A percentile compares a stretch with the other conserved stretches of the same genome.
Evolutionary conservation across 2,113 vertebrate species (phyloP).

Genomic region (Leptocoma aspasia): DNA sequence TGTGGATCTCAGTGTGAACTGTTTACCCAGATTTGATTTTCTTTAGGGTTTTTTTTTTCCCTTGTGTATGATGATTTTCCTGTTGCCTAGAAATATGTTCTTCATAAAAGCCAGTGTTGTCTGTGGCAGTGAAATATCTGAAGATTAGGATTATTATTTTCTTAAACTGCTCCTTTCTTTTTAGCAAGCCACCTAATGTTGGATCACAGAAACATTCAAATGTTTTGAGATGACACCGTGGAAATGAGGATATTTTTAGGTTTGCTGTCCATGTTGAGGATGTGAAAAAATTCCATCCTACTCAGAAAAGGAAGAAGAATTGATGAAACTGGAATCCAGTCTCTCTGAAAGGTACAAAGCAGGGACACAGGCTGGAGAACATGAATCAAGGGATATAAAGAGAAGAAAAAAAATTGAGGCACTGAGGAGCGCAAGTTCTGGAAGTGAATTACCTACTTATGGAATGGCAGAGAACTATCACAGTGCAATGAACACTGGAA

Average conservation of each 20-base stretch:
- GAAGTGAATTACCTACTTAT: not conserved
- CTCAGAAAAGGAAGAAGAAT: not conserved
- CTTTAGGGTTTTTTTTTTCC: not conserved
- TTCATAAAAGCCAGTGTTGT: not conserved
- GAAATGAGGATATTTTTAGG: not conserved
- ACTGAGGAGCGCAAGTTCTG: not conserved
- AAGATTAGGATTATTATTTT: not conserved
- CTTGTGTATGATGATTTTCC: not conserved
- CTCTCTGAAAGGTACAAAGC: not conserved
- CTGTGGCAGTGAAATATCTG: not conserved
- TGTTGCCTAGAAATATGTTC: not conserved
- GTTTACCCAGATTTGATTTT: not conserved
- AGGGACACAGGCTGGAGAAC: not conserved
- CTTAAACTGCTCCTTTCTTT: not conserved
- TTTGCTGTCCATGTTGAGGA: not conserved
- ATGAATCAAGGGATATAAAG: not conserved
- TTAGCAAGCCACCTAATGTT: not conserved
- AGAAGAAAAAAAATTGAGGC: not conserved
- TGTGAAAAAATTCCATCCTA: not conserved
- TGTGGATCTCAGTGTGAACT: not conserved
- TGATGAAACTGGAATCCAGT: not conserved
- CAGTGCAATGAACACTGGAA: not conserved
- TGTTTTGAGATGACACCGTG: not conserved
- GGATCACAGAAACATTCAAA: not conserved
- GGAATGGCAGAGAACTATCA: not conserved